phyloP scores from a whole-genome alignment of 35 echinoderm and acorn worm species.

The Apostichopus parvimensis region DNA sequence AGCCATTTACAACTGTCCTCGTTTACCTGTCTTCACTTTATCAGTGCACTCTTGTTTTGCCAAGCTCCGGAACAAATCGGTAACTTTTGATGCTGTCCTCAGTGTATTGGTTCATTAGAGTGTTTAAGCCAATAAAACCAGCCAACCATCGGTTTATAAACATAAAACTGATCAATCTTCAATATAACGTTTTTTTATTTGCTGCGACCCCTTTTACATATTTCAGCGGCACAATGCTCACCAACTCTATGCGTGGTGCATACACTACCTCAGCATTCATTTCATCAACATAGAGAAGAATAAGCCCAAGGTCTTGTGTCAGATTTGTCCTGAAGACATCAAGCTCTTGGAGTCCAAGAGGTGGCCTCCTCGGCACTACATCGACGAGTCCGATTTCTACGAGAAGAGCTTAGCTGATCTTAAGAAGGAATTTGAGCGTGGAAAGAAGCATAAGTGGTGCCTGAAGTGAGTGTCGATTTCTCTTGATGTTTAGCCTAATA shows the following conservation, averaged over 20 bases:
- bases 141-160: too few relatives aligned
- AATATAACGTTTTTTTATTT: too few relatives aligned
- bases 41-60: too few relatives aligned
- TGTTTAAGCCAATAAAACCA: too few relatives aligned
- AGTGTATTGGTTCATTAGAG: too few relatives aligned
- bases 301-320: constrained; percentile 64
- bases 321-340: constrained; percentile 63
- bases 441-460: constrained; percentile 88
- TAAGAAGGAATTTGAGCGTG: constrained; percentile 57
- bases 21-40: too few relatives aligned
- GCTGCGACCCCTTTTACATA: background rate
- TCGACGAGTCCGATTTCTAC: constrained; percentile 71
- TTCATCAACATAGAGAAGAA: constrained; percentile 73
- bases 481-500: too few relatives aligned
- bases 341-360: constrained; percentile 67
- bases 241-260: constrained; percentile 88
- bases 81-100: too few relatives aligned
- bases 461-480: constrained; percentile 56
- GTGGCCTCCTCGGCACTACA: constrained; percentile 85
- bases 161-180: too few relatives aligned
- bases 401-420: constrained; percentile 74
- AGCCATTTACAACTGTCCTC: too few relatives aligned
- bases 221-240: constrained; percentile 81
- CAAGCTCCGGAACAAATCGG: too few relatives aligned
- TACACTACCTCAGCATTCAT: constrained; percentile 85